A percentile compares a stretch with the other conserved stretches of the same genome.
Conservation (phyloP, 1,140 invertebrate species). For the Temnothorax curvispinosus region DNA sequence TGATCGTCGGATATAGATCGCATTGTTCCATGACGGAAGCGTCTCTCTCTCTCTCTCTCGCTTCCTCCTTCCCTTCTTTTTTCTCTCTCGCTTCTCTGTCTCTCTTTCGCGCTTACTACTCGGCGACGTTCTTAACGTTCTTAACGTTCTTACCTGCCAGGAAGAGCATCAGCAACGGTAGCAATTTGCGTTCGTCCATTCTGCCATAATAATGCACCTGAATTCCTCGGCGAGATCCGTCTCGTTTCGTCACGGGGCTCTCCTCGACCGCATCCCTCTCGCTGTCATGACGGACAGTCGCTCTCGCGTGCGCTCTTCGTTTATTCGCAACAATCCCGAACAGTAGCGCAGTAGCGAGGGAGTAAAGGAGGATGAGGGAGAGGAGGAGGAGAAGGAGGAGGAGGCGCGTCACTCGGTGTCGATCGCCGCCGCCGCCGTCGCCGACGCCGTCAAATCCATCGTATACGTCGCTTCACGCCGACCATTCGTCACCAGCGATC, state of each 20-base stretch:
- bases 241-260: conserved; percentile 66
- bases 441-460: conserved; percentile 72
- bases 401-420: conserved; percentile 20
- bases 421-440: conserved; percentile 16
- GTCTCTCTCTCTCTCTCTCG: background rate
- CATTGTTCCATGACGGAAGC: conserved; percentile 28
- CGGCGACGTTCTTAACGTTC: conserved; percentile 63
- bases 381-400: background rate
- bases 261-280: conserved; percentile 57
- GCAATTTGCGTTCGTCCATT: conserved; percentile 77
- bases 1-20: conserved; percentile 13
- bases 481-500: background rate
- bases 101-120: background rate
- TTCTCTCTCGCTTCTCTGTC: background rate
- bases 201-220: conserved; percentile 79
- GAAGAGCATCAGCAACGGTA: conserved; percentile 76
- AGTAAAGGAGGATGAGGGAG: background rate
- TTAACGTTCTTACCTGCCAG: conserved; percentile 79
- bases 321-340: background rate
- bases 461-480: conserved; percentile 69
- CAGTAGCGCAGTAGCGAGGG: background rate
- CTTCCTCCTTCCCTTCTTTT: background rate
- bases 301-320: background rate
- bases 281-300: conserved; percentile 26
- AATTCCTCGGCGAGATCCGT: conserved; percentile 31